Percentiles rank a stretch among this genome's conserved stretches.
Evolutionary conservation across 2,797 vertebrate species (phyloP).

Genomic region (Oreonectes daqikongensis): DNA sequence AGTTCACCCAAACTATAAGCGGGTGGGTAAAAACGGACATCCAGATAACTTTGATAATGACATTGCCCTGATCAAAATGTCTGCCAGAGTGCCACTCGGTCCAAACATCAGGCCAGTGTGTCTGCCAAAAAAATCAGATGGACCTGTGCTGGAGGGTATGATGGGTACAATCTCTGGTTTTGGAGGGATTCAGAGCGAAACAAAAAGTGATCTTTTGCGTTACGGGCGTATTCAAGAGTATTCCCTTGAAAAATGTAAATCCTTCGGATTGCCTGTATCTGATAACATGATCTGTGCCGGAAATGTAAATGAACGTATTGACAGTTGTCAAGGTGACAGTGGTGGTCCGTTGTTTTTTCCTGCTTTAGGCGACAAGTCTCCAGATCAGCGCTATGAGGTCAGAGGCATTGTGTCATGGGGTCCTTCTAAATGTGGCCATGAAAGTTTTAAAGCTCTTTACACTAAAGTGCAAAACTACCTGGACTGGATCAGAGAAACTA

Average conservation of each 20-base stretch:
- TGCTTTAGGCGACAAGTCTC: slow-evolving; percentile 6
- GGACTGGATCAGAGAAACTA: slow-evolving; percentile 58
- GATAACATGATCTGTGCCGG: slow-evolving; percentile 66
- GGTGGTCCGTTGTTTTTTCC: slow-evolving; percentile 48
- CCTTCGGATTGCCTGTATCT: slow-evolving; percentile 33
- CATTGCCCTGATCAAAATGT: slow-evolving; percentile 62
- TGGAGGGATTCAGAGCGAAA: neutral
- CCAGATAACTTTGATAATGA: slow-evolving; percentile 50
- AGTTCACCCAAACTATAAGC: slow-evolving; percentile 57
- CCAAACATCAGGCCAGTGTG: slow-evolving; percentile 59
- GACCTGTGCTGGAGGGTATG: neutral
- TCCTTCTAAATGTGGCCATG: slow-evolving; percentile 42
- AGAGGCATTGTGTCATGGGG: slow-evolving; percentile 65
- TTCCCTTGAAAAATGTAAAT: slow-evolving; percentile 41
- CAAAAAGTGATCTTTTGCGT: neutral
- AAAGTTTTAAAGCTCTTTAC: slow-evolving; percentile 53
- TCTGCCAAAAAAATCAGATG: slow-evolving; percentile 47
- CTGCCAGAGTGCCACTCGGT: slow-evolving; percentile 49
- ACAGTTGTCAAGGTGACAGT: slow-evolving; percentile 61
- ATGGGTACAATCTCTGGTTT: slow-evolving; percentile 59
- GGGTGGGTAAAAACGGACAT: accelerated
- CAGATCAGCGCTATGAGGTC: slow-evolving; percentile 25
- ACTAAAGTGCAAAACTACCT: slow-evolving; percentile 53
- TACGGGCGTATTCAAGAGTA: slow-evolving; percentile 40
- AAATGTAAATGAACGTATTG: slow-evolving; percentile 35